Base-by-base conservation (phyloP, 2,888 invertebrate species). In the Drosophila cyrtoloma region DNA sequence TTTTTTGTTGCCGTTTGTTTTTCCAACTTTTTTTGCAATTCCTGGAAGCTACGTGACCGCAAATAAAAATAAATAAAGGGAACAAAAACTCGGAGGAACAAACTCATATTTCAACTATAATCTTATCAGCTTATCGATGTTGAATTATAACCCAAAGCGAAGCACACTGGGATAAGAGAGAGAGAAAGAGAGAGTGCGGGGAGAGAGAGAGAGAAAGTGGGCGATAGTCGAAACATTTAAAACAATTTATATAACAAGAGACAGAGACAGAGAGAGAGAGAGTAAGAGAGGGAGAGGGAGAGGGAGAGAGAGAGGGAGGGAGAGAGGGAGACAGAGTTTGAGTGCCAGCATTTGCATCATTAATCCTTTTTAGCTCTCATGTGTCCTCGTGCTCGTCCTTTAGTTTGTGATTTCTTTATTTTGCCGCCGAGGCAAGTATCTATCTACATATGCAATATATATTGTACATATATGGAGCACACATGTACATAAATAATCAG, bases 91-190 rank as follows among this genome's bases (percentile, higher is more conserved):
- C 22, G 35, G 56, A 42, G 67, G 51, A 71, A 75, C 67, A 81
- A 81, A 77, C 69, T 81, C 86, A 83, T 83, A 83, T 84, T 83
- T 83, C 84, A 83, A 81, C 73, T 81, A 81, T 83, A 86, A 83
- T 83, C 83, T 83, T 83, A 83, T 83, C 86, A 83, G 84, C 81
- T 86, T 81, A 86, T 79, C 86, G 70, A 83, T 83, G 83, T 81
- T 86, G 84, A 83, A 76, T 83, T 84, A 83, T 86, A 77, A 76
- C 76, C 71, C 32, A 67, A 74, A 81, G 61, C 64, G 42, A 56
- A 53, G 63, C 52, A 58, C 42, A 28, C 33, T 50, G 37, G 47
- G 26, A 42, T 50, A 62, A 65, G 9, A 56, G 7, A 51, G 56
- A 70, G n/a, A 14, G 35, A 47, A 1, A 47, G 7, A 14, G 42